phyloP scores from a whole-genome alignment of 2,113 vertebrate species.

The Paramormyrops kingsleyae region DNA sequence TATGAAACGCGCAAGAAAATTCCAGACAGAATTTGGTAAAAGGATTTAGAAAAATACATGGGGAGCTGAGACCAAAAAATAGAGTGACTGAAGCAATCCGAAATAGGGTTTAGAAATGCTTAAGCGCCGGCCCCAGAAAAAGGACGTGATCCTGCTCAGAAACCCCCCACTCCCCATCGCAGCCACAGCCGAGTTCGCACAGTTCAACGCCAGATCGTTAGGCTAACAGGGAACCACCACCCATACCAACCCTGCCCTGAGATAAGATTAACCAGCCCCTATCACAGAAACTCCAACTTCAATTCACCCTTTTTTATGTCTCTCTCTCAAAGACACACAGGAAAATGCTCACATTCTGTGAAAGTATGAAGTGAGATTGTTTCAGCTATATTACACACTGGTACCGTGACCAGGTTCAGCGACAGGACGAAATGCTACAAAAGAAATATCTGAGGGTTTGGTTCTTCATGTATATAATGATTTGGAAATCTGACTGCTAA shows the following conservation, averaged over 20 bases:
- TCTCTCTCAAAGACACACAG: background rate
- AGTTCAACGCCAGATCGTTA: background rate
- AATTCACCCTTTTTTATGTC: background rate
- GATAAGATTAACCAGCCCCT: background rate
- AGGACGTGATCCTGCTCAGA: background rate
- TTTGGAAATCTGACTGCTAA: background rate
- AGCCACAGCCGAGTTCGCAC: background rate
- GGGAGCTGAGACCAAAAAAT: background rate
- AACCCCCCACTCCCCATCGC: background rate
- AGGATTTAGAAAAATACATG: background rate
- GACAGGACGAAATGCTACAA: background rate
- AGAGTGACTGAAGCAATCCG: background rate
- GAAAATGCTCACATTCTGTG: background rate
- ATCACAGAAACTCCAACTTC: background rate
- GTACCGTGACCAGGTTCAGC: background rate
- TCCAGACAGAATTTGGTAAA: background rate
- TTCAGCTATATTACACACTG: background rate
- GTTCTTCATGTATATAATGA: background rate
- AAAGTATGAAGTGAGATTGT: background rate
- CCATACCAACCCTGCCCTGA: background rate
- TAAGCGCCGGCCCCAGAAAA: background rate
- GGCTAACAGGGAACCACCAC: background rate
- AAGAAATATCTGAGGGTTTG: background rate
- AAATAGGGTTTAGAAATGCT: background rate
- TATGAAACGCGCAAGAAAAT: background rate